Base-by-base conservation (phyloP, 1,140 invertebrate species). In the Apis laboriosa region DNA sequence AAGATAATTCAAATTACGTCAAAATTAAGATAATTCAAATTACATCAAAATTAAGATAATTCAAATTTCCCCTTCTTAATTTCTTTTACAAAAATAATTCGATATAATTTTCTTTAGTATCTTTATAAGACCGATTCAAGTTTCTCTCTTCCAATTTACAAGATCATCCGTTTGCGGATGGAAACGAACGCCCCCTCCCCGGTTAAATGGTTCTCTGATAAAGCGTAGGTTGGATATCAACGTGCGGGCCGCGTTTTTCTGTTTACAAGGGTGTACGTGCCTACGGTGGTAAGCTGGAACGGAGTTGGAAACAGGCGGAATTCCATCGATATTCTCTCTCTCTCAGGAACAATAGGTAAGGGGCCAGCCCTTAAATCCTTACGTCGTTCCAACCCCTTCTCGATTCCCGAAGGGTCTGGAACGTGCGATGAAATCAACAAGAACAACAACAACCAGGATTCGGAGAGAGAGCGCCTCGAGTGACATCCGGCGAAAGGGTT, bases 371-470 rank as follows among this genome's bases (percentile, higher is more conserved):
- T 86, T 90, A 92, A 89, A 91, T 93, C 89, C 92, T 91, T 90
- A 88, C 87, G 85, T 91, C 91, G 90, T 91, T 55, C 88, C 86
- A 86, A 92, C 92, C 92, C 92, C 88, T 90, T 88, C 84, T 86
- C 84, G 84, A 92, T 90, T 90, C 91, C 90, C 91, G 86, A 88
- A 90, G 91, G 91, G 92, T 91, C 91, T 89, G 88, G 90, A 88
- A 93, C 91, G 91, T 92, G 92, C 90, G 92, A 94, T 93, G 92
- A 93, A 94, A 94, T 94, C 93, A 94, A 93, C 93, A 92, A 92
- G 92, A 94, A 94, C 92, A 94, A 94, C 93, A 94, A 94, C 92
- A 90, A 90, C 84, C 83, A 93, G 91, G 90, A 92, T 92, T 88
- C 91, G 84, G 75, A 43, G 34, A n/a, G 34, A 34, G 34, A 81